Evolutionary conservation across 2,113 vertebrate species (phyloP), one percentile per base, ranked within the genome.

Genomic region (Camelus bactrianus): DNA sequence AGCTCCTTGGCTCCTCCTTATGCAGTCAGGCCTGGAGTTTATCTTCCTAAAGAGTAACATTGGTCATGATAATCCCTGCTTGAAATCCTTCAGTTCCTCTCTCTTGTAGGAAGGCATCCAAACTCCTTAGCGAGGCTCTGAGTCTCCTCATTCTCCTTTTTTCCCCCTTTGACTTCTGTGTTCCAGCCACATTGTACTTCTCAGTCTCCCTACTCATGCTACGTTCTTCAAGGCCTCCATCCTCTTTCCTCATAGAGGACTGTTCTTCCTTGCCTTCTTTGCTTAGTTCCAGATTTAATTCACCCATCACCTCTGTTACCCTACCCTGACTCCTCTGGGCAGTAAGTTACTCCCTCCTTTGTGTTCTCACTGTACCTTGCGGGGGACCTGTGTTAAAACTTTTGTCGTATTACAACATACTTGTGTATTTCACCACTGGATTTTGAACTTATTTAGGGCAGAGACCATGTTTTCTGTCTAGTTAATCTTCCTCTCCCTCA

Each of bases 381-480:
- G 46, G 16, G 69, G 42, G 35, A 35, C n/a, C 38, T 69, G 3
- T 85, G 20, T 67, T 62, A 60, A 92, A 90, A n/a, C 14, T 9
- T 26, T 80, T 56, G 35, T 8, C 46, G 30, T 10, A 30, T 62
- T 46, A 8, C 26, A 35, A 60, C 1, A 0, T 64, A 10, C 46
- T 56, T 91, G 38, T 64, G 2, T 62, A 8, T 91, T 13, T 65
- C 70, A 38, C 14, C 22, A 3, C 14, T 65, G 79, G 32, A 42
- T 56, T 94, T 94, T 93, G 50, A 88, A n/a, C 72, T 93, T 84
- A 11, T 65, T 60, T 83, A 26, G n/a, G 7, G 28, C 17, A 82
- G 46, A 93, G 35, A 64, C 26, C 5, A 0, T 52, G 9, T 76
- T 52, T 60, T 92, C 79, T 28, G 50, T 89, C 50, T 89, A 1